A percentile compares a stretch with the other conserved stretches of the same genome.
Conservation (phyloP, 2,888 invertebrate genomes). For the Dicyrtomina minuta region DNA sequence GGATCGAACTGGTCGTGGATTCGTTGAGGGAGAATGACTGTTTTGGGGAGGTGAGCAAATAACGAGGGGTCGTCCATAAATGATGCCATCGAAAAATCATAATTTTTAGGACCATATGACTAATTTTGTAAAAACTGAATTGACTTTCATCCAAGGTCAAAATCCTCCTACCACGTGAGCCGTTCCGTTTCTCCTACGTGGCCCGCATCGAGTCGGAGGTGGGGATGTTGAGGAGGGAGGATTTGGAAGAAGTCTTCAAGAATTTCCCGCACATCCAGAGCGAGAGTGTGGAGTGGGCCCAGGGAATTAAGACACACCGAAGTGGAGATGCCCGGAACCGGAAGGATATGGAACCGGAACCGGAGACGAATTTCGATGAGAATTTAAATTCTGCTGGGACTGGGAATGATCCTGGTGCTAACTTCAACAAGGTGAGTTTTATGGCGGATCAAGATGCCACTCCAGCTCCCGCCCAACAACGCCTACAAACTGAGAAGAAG, state of each 20-base stretch:
- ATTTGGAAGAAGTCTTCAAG: conserved; percentile 41
- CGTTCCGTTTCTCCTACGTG: conserved; percentile 48
- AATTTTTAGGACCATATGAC: no score
- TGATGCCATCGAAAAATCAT: no score
- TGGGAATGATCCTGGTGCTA: no score
- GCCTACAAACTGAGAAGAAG: no score
- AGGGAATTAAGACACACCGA: conserved; percentile 34
- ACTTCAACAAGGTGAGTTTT: no score
- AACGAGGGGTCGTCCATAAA: no score
- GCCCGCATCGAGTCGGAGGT: conserved; percentile 49
- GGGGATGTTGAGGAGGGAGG: conserved; percentile 43
- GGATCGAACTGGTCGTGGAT: conserved; percentile 47
- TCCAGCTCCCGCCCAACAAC: no score
- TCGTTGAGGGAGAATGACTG: conserved; percentile 48
- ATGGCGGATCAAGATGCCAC: no score
- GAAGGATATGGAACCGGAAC: no score
- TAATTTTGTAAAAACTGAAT: neutral
- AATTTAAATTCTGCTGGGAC: no score
- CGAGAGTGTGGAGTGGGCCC: conserved; percentile 39
- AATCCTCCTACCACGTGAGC: conserved; percentile 43
- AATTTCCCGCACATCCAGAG: conserved; percentile 41
- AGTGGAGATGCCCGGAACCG: no score
- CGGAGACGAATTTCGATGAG: no score
- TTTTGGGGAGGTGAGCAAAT: conserved; percentile 47
- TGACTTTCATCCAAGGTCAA: conserved; percentile 41